Conservation (phyloP, 1,140 invertebrate species). For the Drosophila varians region DNA sequence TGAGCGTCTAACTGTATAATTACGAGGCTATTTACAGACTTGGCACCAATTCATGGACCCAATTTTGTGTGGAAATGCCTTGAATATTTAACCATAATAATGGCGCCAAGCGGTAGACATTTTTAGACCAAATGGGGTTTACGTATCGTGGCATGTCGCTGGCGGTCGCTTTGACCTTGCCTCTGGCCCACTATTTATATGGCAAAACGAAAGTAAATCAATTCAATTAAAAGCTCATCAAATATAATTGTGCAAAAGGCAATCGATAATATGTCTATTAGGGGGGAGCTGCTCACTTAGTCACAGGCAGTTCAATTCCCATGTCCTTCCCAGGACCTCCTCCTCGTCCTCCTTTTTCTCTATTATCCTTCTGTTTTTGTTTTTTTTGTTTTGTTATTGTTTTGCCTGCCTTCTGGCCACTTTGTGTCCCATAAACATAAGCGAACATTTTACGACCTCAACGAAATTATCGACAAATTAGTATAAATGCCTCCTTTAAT, state of each 20-base stretch:
- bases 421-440: slow-evolving; percentile 43
- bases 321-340: slow-evolving; percentile 13
- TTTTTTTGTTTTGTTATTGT: not conserved
- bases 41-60: too few species aligned
- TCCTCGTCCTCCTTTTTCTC: not conserved
- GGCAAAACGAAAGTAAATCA: slow-evolving; percentile 58
- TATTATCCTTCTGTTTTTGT: not conserved
- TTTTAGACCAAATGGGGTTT: not conserved
- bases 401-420: slow-evolving; percentile 9
- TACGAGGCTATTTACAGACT: too few species aligned
- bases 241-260: slow-evolving; percentile 61
- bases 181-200: slow-evolving; percentile 25
- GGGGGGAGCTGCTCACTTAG: slow-evolving; percentile 18
- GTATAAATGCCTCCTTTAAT: slow-evolving; percentile 73
- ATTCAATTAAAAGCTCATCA: slow-evolving; percentile 79
- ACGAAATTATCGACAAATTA: slow-evolving; percentile 78
- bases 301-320: slow-evolving; percentile 22
- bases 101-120: not conserved
- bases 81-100: not conserved
- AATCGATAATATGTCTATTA: slow-evolving; percentile 72
- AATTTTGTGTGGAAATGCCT: too few species aligned
- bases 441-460: slow-evolving; percentile 57
- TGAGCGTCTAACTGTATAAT: too few species aligned
- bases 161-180: slow-evolving; percentile 18
- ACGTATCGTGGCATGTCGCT: slow-evolving; percentile 33